Evolutionary conservation across 1,140 invertebrate species (phyloP), one percentile per base, ranked within the genome.

Genomic region (Leucophenga varia): DNA sequence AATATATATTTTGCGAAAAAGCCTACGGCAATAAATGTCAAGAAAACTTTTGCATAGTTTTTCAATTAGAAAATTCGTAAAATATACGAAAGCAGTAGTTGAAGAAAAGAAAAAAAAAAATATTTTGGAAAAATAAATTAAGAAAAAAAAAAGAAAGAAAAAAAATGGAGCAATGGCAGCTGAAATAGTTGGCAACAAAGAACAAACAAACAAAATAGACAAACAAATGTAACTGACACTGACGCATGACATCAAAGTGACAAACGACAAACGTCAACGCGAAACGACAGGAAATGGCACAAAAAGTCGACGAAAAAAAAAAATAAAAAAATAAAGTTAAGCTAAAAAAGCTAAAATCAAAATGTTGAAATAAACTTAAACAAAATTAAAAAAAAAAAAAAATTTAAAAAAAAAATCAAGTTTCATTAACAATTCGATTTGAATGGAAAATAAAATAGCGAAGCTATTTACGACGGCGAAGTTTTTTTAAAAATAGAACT

Each of bases 11-110:
- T 10, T 25, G 22, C 22, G 22, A 5, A 25, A n/a, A 25, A 49
- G 64, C 63, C 59, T 52, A 59, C 51, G 59, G 63, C 63, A 67
- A 67, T 54, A 63, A 68, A 67, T 63, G 63, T 63, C 51, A 57
- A 59, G 59, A 56, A 63, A 67, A 50, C 67, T 67, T 52, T 30
- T 32, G 39, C 49, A 37, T 39, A 52, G 19, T 68, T 56, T 60
- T 61, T 51, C 56, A 65, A 67, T 65, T 67, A 67, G 54, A 67
- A 52, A 52, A 57, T 53, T 19, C 30, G 13, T n/a, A 6, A 18
- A 52, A 51, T 34, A 34, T 34, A 9, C 38, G 35, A 22, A 19
- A n/a, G n/a, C n/a, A n/a, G n/a, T n/a, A n/a, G n/a, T n/a, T n/a
- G n/a, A n/a, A n/a, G 32, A 14, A 13, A 47, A 37, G 39, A 36